Evolutionary conservation across 2,113 vertebrate genomes (phyloP), one percentile per base, ranked within the genome.

Genomic region (Lophochroa leadbeateri): DNA sequence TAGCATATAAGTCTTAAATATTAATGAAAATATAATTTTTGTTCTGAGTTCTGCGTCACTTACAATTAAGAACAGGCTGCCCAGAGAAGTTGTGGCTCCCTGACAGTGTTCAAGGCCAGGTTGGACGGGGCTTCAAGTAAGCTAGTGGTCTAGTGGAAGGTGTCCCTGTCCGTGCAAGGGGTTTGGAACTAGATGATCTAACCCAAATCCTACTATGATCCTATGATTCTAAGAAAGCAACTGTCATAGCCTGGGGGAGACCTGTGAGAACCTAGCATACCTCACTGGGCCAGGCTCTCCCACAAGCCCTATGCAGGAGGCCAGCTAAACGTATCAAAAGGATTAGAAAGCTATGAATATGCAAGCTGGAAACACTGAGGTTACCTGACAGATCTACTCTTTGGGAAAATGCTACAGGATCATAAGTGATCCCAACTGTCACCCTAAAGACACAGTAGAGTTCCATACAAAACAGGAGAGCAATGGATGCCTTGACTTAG

Each of bases 61-160:
- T 80, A 46, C 23, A 72, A 10, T 53, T 37, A 58, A 80, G 33
- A 35, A 58, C 4, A 9, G 33, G 57, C 7, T 24, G 57, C 57
- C 21, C 57, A 35, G 57, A 35, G 20, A 23, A 58, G 57, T 5
- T 35, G 57, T 24, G 21, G 57, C 57, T 35, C 21, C 33, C 21
- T 35, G 33, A 21, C 33, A 58, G 33, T 58, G 57, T 35, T 58
- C n/a, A 35, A 58, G 21, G 57, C 57, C 33, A 58, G 33, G 57
- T 10, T 58, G 57, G 21, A 58, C 6, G 1, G 13, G 21, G 21
- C 33, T 58, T 58, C 3, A 0, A 9, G 3, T 35, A 35, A 58
- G 13, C 57, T 58, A 41, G 39, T 13, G 57, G 33, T 58, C 57
- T 35, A 35, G 21, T 58, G 57, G 57, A 58, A 58, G 57, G 21